Conservation (phyloP, 2,113 vertebrate genomes). For the Pipra filicauda region DNA sequence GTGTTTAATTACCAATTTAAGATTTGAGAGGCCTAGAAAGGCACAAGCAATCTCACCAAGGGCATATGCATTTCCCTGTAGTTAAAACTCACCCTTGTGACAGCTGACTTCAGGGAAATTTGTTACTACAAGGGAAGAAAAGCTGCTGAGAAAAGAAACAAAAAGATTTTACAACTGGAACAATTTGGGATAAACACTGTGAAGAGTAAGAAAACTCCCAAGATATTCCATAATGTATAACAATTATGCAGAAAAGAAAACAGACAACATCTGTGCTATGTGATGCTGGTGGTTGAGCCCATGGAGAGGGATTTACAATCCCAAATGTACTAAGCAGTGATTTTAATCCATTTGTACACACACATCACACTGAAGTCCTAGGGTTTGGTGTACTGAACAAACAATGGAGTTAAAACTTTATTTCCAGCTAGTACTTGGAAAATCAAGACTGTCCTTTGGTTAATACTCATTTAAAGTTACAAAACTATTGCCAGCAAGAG, state of each 20-base stretch:
- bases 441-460: constrained; percentile 43
- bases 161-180: constrained; percentile 4
- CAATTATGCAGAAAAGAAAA: not conserved
- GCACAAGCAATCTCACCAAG: not conserved
- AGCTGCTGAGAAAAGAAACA: not conserved
- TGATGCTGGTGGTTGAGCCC: not conserved
- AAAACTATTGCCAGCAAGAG: constrained; percentile 26
- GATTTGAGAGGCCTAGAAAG: not conserved
- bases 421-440: constrained; percentile 33
- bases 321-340: not conserved
- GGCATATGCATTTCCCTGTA: not conserved
- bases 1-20: not conserved
- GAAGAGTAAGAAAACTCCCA: not conserved
- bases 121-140: not conserved
- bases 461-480: constrained; percentile 53
- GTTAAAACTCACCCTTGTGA: not conserved
- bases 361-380: not conserved
- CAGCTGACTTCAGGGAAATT: not conserved
- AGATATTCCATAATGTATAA: not conserved
- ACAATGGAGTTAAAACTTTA: not conserved
- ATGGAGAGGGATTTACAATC: not conserved
- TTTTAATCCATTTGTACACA: constrained; percentile 23
- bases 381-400: not conserved
- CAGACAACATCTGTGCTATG: not conserved
- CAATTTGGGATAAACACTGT: not conserved